Base-by-base conservation (phyloP, 2,888 invertebrate species). In the Spodoptera picta region DNA sequence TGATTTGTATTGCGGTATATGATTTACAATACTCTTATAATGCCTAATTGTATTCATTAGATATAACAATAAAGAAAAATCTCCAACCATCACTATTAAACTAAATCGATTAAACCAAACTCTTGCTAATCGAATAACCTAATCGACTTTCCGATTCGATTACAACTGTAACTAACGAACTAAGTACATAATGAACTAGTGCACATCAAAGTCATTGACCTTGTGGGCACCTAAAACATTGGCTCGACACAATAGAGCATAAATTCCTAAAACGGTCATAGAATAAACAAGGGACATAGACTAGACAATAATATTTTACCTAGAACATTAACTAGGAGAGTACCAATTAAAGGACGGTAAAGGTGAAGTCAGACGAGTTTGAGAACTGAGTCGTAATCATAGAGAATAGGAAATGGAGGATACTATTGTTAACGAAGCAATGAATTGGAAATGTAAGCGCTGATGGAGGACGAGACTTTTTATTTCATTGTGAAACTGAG, bases 241-340 rank as follows among this genome's bases (percentile, higher is more conserved):
- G 65, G 63, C 67, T 60, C 74, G 49, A 82, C 83, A 90, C 89
- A 89, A 90, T 87, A 83, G 87, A 71, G 80, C 84, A 84, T 87
- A 86, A 87, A 87, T 79, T 84, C 81, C 75, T 79, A 79, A 85
- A 86, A 81, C 73, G 75, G 78, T 51, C 89, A 89, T 76, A 90
- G 89, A 90, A 71, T 85, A 86, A 84, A 80, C 73, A 73, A 67
- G 59, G 47, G 65, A 73, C 60, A 66, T 75, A 84, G 83, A 83
- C 59, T 65, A 61, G 81, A 75, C 83, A 61, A 53, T 62, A 61
- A 66, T 83, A 83, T 83, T 84, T 80, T 83, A 83, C 85, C 86
- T 85, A 83, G 72, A 73, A 71, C 79, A 75, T 76, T 71, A 65
- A 61, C 46, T 57, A 41, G 50, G 27, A 27, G 44, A 60, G 62